Percentiles rank a stretch among this genome's conserved stretches.
Evolutionary conservation across 2,797 vertebrate genomes (phyloP).

Genomic region (Heliangelus exortis): DNA sequence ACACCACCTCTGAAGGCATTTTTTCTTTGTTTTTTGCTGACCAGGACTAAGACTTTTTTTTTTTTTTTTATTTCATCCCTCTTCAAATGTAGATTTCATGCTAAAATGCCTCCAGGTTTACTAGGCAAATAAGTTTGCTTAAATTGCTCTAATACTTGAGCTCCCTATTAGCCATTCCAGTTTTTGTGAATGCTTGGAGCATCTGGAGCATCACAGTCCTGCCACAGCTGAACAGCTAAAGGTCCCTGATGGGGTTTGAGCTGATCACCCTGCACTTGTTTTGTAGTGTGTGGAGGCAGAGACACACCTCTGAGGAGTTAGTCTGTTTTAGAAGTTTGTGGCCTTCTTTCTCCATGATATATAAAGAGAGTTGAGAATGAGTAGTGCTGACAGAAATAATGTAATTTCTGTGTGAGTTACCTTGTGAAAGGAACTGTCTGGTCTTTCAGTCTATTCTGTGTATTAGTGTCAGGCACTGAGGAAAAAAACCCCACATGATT

Average conservation of each 20-base stretch:
- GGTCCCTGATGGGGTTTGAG: neutral
- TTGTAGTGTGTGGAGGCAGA: neutral
- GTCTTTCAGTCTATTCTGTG: neutral
- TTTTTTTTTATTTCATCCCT: neutral
- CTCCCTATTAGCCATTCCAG: neutral
- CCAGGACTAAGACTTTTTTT: neutral
- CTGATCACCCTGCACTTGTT: neutral
- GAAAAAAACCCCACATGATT: rapidly evolving
- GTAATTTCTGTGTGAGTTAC: neutral
- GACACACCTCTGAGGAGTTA: neutral
- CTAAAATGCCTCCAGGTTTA: neutral
- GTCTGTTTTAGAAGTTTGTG: neutral
- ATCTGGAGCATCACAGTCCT: neutral
- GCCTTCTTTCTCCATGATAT: neutral
- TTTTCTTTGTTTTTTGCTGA: neutral
- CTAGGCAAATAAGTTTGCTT: neutral
- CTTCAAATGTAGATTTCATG: neutral
- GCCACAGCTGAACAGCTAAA: neutral
- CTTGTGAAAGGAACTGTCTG: neutral
- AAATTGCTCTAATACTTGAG: neutral
- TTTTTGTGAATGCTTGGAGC: neutral
- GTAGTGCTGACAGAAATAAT: neutral
- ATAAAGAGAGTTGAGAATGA: neutral
- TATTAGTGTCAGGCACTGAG: neutral
- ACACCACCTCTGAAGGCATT: neutral